Conservation (phyloP, 2,888 invertebrate genomes). For the Lasioglossum figueresi region DNA sequence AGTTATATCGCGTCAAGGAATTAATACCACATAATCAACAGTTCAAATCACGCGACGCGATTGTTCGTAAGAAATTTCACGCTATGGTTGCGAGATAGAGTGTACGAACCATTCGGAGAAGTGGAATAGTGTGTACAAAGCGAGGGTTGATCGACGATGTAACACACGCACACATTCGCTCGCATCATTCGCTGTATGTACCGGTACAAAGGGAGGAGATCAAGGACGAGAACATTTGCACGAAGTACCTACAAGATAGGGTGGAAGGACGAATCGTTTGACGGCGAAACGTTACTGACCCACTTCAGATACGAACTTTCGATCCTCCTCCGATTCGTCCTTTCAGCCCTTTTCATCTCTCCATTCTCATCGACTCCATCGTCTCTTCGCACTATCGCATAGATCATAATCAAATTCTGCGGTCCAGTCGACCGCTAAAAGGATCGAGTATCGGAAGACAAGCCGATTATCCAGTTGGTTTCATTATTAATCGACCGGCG, state of each 20-base stretch:
- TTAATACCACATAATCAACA: no score
- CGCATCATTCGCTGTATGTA: constrained; percentile 18
- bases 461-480: constrained; percentile 22
- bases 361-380: constrained; percentile 31
- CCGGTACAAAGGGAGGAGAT: constrained; percentile 45
- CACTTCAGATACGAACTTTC: constrained; percentile 71
- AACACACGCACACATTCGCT: constrained; percentile 46
- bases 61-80: not conserved
- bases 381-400: constrained; percentile 26
- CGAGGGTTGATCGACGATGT: constrained; percentile 59
- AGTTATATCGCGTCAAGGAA: no score
- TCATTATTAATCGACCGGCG: constrained; percentile 10
- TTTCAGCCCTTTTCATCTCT: constrained; percentile 48
- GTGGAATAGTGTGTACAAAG: constrained; percentile 38
- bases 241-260: constrained; percentile 30
- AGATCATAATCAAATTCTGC: constrained; percentile 48
- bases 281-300: constrained; percentile 73
- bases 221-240: constrained; percentile 58
- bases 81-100: not conserved
- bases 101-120: constrained; percentile 3
- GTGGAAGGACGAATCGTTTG: constrained; percentile 33
- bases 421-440: constrained; percentile 22
- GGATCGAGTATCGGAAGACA: constrained; percentile 15
- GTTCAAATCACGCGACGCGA: not conserved
- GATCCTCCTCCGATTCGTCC: constrained; percentile 58